A percentile compares a stretch with the other conserved stretches of the same genome.
Evolutionary conservation across 2,113 vertebrate genomes (phyloP).

Genomic region (Dryoscopus gambensis): DNA sequence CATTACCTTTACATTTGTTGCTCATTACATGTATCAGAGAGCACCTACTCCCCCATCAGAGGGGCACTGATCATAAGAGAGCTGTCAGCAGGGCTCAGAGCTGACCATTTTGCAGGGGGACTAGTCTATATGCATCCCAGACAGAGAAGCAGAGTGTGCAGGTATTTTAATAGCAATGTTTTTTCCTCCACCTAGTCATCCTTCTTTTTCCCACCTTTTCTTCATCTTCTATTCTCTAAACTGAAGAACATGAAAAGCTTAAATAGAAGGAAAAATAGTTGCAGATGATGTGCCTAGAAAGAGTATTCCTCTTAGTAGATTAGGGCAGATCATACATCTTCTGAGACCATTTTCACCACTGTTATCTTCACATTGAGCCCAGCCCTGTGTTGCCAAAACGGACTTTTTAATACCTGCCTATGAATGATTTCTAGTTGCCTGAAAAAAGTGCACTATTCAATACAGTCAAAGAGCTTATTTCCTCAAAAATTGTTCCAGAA

Average conservation of each 20-base stretch:
- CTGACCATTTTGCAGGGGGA: not conserved
- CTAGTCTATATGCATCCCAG: not conserved
- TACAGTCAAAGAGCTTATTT: not conserved
- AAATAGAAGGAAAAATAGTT: not conserved
- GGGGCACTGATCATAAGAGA: not conserved
- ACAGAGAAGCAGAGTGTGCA: not conserved
- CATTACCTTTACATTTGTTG: not conserved
- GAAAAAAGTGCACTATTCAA: not conserved
- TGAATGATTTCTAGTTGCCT: not conserved
- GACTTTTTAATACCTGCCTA: not conserved
- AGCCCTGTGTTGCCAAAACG: not conserved
- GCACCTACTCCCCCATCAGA: accelerated
- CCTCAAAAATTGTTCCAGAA: not conserved
- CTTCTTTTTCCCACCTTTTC: not conserved
- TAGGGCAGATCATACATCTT: not conserved
- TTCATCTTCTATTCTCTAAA: not conserved
- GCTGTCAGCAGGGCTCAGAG: not conserved
- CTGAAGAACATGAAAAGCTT: not conserved
- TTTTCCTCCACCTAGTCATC: not conserved
- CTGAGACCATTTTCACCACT: not conserved
- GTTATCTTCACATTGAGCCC: not conserved
- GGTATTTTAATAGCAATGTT: not conserved
- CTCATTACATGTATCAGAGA: not conserved
- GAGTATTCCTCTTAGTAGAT: not conserved
- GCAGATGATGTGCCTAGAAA: not conserved